phyloP scores from a whole-genome alignment of 2,113 vertebrate genomes.

The Malurus melanocephalus region DNA sequence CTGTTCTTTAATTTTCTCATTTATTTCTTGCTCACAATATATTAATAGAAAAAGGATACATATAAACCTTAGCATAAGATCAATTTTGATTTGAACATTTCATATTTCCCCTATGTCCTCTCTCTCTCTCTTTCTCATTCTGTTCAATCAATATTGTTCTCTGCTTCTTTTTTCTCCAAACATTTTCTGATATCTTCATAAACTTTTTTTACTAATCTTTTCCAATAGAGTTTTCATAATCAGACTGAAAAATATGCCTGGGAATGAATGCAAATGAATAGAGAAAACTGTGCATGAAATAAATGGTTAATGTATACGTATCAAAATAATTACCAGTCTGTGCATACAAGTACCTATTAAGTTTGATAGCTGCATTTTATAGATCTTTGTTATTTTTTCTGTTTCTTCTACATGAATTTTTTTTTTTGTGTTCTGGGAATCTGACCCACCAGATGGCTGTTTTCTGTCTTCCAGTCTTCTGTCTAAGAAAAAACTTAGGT shows the following conservation, averaged over 20 bases:
- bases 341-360: background rate
- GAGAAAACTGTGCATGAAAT: background rate
- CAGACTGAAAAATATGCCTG: background rate
- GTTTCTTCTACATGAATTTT: background rate
- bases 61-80: background rate
- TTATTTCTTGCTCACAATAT: background rate
- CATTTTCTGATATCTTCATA: background rate
- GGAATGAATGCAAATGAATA: background rate
- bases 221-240: background rate
- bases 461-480: background rate
- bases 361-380: background rate
- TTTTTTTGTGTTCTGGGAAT: background rate
- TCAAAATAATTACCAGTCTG: background rate
- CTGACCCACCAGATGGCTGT: fast-evolving
- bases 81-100: background rate
- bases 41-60: background rate
- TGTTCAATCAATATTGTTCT: background rate
- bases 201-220: background rate
- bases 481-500: fast-evolving
- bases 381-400: background rate
- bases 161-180: background rate
- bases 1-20: background rate
- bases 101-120: background rate
- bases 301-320: background rate
- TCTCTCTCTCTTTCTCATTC: background rate